A percentile compares a stretch with the other conserved stretches of the same genome.
Evolutionary conservation across 1,140 invertebrate genomes (phyloP).

Genomic region (Pseudomyrmex gracilis): DNA sequence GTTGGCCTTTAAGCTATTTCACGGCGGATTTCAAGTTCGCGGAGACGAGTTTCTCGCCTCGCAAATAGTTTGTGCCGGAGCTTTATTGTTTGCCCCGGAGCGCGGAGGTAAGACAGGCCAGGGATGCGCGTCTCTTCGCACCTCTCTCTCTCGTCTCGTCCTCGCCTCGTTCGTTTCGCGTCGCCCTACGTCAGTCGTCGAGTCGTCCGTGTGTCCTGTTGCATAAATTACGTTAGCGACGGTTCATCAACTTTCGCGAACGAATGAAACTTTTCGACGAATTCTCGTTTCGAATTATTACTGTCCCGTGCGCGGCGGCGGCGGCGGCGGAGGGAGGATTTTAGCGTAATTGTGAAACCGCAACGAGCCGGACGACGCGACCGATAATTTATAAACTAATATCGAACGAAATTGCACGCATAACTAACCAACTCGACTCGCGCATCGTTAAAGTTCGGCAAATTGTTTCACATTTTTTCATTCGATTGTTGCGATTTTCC

Average conservation of each 20-base stretch:
- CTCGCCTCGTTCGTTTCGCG: slow-evolving; percentile 1
- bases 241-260: slow-evolving; percentile 55
- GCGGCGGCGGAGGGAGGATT: not conserved
- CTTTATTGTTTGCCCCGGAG: slow-evolving; percentile 47
- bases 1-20: slow-evolving; percentile 26
- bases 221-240: slow-evolving; percentile 58
- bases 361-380: slow-evolving; percentile 1
- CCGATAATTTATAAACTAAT: slow-evolving; percentile 51
- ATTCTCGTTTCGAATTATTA: slow-evolving; percentile 48
- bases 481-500: not conserved
- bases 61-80: slow-evolving; percentile 42
- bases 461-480: slow-evolving; percentile 5
- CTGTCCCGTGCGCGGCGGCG: slow-evolving; percentile 2
- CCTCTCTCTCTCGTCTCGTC: not conserved
- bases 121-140: slow-evolving; percentile 2
- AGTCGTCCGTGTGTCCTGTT: slow-evolving; percentile 14
- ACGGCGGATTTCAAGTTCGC: slow-evolving; percentile 51
- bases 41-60: slow-evolving; percentile 24
- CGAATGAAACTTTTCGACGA: slow-evolving; percentile 31
- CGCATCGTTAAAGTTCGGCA: not conserved
- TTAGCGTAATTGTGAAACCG: slow-evolving; percentile 52
- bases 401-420: slow-evolving; percentile 28
- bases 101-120: slow-evolving; percentile 34
- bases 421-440: slow-evolving; percentile 17
- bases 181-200: slow-evolving; percentile 13